Evolutionary conservation across 2,797 vertebrate genomes (phyloP), one percentile per base, ranked within the genome.

Genomic region (Heliangelus exortis): DNA sequence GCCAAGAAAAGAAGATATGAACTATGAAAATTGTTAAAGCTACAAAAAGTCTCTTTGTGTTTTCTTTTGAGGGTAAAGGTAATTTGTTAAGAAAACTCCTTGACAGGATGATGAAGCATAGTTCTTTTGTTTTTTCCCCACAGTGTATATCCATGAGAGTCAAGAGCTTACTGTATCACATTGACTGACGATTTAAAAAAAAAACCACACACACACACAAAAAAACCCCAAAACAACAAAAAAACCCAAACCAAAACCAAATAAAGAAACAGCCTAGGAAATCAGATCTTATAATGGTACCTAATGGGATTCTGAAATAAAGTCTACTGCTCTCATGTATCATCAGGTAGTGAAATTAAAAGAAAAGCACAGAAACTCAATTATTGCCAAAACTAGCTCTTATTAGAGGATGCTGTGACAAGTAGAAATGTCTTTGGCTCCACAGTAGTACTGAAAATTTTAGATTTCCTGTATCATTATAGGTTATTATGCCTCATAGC

Each of bases 81-180:
- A 98, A 99, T 99, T 98, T 99, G 98, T 98, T 98, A 98, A 97
- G 98, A 98, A 98, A 98, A 97, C 94, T 97, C 76, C 92, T 97
- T 99, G 98, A 98, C 98, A 99, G 98, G 96, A 99, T 99, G 98
- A 99, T 99, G 98, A 98, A 99, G 98, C 97, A 96, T 97, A 98
- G 96, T 96, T 96, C 98, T 98, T 98, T 98, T 98, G 97, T 98
- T 98, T 98, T 98, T 97, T 97, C 94, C 98, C 98, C 95, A 97
- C 97, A 88, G 96, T 92, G 63, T 97, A 97, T 97, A 98, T 96
- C 97, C 97, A 97, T 96, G 97, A 98, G 97, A 98, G 97, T 98
- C 98, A 98, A 97, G 98, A 95, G 96, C 97, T 98, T 98, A 97
- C 97, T 95, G 91, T 98, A 98, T 97, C 95, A 97, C 96, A 96